Evolutionary conservation across 2,888 invertebrate species (phyloP), one percentile per base, ranked within the genome.

Genomic region (Cerceris rybyensis): DNA sequence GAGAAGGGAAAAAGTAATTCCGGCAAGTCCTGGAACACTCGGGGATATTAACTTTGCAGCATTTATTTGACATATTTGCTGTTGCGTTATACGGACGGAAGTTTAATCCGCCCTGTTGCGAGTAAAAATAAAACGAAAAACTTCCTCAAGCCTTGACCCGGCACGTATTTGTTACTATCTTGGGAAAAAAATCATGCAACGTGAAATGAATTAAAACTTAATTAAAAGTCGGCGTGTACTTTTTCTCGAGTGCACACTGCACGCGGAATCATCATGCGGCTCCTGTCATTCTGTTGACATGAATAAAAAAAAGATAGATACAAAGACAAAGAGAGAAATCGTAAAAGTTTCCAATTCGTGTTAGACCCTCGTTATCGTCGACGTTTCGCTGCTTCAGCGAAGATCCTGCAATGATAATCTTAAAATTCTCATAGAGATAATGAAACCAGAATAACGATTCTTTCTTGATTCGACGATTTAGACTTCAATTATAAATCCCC

Each of bases 171-270:
- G 8, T 46, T 11, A 8, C 14, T 52, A 13, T 13, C n/a, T n/a
- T 13, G 7, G 52, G 50, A 49, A 55, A 68, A 64, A 75, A 70
- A 74, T 77, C 59, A 17, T 65, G 67, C 59, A 63, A 77, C 64
- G 68, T 59, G 13, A 72, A 69, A 72, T 80, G 82, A 82, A 84
- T 84, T 84, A 84, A 84, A 84, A 84, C 64, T 82, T 82, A 68
- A 73, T 84, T 81, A 77, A 82, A 69, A 65, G 78, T 69, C 57
- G 49, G 52, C 70, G 70, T 49, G 55, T 60, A 64, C 49, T 55
- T 60, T 41, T 39, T 14, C 28, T 9, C 13, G 7, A 43, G 42
- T 42, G 66, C 76, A 43, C 54, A 52, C 52, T 52, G 63, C 64
- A 65, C 60, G 73, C 41, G 59, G 39, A 43, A 7, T 49, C 16